Evolutionary conservation across 2,797 vertebrate species (phyloP), one percentile per base, ranked within the genome.

Genomic region (Syngnathus rostellatus): DNA sequence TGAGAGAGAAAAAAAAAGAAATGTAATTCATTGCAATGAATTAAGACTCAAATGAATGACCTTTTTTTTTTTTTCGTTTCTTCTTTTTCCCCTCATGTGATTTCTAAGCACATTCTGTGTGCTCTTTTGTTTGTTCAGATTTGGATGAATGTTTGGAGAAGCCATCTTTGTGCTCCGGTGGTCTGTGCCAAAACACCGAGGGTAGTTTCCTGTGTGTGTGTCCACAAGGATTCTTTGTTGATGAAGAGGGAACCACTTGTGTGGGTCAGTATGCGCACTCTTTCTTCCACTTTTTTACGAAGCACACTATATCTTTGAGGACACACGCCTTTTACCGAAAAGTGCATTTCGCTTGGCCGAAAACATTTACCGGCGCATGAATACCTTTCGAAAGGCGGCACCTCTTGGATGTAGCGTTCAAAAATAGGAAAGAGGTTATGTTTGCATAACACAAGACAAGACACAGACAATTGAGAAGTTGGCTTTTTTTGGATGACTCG

Each of bases 181-280:
- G 94, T 41, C 91, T 73, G 72, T 97, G 94, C 88, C 86, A 83
- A 83, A 96, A 96, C 88, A 95, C 92, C 0, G 90, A 93, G 62
- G 94, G 94, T 68, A 91, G 93, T 77, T 97, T 94, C 87, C 80
- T 89, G 58, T 97, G 94, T 76, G 89, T 90, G 81, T 98, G 95
- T 81, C 87, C 87, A 2, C 80, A 78, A 17, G 94, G 95, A 59
- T 95, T 93, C 82, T 90, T 90, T 76, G 82, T 91, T 58, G 88
- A 86, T 64, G 89, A 92, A 82, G 87, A 90, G 71, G 92, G 92
- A 72, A 93, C 89, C 45, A 86, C 86, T 72, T 97, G 95, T 54
- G 31, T 90, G 69, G 95, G 95, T 96, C 91, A 91, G 77, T 31
- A 45, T 37, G 23, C 40, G 19, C 11, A 5, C 8, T 53, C 21